Evolutionary conservation across 2,888 invertebrate species (phyloP).

Genomic region (Allophyes oxyacanthae): DNA sequence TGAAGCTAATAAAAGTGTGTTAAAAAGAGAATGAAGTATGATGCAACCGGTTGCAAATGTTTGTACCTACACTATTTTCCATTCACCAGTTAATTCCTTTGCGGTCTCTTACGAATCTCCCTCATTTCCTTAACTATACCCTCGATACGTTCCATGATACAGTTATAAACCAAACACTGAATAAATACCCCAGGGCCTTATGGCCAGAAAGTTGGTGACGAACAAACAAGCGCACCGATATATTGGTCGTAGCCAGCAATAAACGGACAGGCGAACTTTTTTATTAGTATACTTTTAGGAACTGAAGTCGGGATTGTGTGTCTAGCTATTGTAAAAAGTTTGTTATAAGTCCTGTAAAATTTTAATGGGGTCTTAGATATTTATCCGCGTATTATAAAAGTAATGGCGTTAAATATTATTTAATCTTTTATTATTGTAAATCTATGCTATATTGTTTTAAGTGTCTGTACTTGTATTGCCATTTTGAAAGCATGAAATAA

Average conservation of each 20-base stretch:
- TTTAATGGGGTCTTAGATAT: constrained; percentile 1
- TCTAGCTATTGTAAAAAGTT: constrained; percentile 51
- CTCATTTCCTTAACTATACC: constrained; percentile 7
- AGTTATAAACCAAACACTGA: constrained; percentile 22
- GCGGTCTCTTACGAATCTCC: too few species aligned
- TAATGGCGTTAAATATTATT: too few species aligned
- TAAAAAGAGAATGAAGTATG: too few species aligned
- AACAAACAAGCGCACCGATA: constrained; percentile 58
- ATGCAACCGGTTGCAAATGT: too few species aligned
- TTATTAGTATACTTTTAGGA: constrained; percentile 66
- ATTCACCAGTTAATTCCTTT: too few species aligned
- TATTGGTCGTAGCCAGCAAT: constrained; percentile 59
- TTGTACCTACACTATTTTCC: too few species aligned
- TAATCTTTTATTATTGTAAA: too few species aligned
- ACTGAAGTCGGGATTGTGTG: constrained; percentile 51
- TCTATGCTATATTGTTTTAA: too few species aligned
- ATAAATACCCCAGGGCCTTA: constrained; percentile 46
- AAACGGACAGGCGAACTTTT: constrained; percentile 66
- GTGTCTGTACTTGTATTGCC: too few species aligned
- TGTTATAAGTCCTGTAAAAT: constrained; percentile 25
- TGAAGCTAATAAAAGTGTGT: too few species aligned
- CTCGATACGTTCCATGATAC: background rate
- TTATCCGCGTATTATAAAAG: too few species aligned
- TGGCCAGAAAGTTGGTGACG: constrained; percentile 42
- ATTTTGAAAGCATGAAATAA: too few species aligned